Evolutionary conservation across 2,888 invertebrate species (phyloP).

Genomic region (Agelastica alni): DNA sequence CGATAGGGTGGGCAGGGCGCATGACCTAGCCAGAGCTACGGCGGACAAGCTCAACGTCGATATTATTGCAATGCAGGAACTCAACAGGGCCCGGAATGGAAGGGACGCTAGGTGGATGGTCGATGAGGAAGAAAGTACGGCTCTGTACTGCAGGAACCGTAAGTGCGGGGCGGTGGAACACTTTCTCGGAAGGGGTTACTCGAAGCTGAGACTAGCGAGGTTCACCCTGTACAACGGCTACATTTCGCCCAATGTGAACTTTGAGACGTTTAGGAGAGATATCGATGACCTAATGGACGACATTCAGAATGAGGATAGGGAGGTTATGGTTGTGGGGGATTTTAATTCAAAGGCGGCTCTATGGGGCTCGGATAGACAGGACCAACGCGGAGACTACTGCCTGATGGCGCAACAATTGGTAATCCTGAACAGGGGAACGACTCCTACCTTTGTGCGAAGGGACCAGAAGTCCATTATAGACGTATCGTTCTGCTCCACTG

Average conservation of each 20-base stretch:
- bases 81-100: not conserved
- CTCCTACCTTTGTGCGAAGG: slow-evolving; percentile 8
- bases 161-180: not conserved
- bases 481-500: too few species aligned
- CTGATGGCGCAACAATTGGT: not conserved
- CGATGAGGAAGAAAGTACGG: not conserved
- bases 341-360: slow-evolving; percentile 3
- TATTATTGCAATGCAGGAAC: slow-evolving; percentile 9
- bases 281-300: not conserved
- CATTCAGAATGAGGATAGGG: not conserved
- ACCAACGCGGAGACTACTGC: slow-evolving; percentile 6
- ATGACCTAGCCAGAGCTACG: not conserved
- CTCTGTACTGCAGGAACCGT: slow-evolving; percentile 4
- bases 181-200: not conserved
- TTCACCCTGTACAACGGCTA: slow-evolving; percentile 6
- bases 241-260: slow-evolving; percentile 3
- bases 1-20: not conserved
- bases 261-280: not conserved
- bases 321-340: not conserved
- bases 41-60: not conserved
- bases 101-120: slow-evolving; percentile 1
- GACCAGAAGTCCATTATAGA: too few species aligned
- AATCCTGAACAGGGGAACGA: not conserved
- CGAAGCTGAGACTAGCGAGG: not conserved
- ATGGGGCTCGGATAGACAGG: not conserved